Evolutionary conservation across 35 echinoderm and acorn worm species (phyloP).

Genomic region (Diadema setosum): DNA sequence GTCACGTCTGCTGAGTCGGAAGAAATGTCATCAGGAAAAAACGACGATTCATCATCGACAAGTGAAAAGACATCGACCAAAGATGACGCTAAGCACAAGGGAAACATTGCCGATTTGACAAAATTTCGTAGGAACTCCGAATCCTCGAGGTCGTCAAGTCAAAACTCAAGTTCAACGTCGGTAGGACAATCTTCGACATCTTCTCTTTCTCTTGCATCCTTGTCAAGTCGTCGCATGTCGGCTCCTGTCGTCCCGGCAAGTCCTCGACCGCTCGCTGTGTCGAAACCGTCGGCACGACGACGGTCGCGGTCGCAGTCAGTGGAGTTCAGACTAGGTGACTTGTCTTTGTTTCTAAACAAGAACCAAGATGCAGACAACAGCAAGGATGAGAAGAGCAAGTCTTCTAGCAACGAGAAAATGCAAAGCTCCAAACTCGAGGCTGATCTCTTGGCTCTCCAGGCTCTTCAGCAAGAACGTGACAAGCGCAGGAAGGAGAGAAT

Average conservation of each 20-base stretch:
- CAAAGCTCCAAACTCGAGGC: constrained; percentile 57
- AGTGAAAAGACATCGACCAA: background rate
- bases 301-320: constrained; percentile 54
- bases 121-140: background rate
- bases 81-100: background rate
- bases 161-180: constrained; percentile 26
- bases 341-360: constrained; percentile 55
- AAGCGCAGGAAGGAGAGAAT: constrained; percentile 60
- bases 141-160: constrained; percentile 8
- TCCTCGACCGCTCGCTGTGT: background rate
- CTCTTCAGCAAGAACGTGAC: constrained; percentile 44
- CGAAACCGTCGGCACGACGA: constrained; percentile 8
- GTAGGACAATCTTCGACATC: constrained; percentile 16
- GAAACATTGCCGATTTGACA: background rate
- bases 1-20: background rate
- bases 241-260: background rate
- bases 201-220: constrained; percentile 3
- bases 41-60: background rate
- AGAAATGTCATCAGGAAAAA: background rate
- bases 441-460: constrained; percentile 66
- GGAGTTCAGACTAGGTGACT: constrained; percentile 84
- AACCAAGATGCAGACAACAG: background rate
- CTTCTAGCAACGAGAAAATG: background rate
- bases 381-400: background rate
- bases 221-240: constrained; percentile 53